These are phyloP conservation scores for Oligia strigilis DNA, from an alignment of 2,888 invertebrate genomes.

Conservation along the genomic window DNA sequence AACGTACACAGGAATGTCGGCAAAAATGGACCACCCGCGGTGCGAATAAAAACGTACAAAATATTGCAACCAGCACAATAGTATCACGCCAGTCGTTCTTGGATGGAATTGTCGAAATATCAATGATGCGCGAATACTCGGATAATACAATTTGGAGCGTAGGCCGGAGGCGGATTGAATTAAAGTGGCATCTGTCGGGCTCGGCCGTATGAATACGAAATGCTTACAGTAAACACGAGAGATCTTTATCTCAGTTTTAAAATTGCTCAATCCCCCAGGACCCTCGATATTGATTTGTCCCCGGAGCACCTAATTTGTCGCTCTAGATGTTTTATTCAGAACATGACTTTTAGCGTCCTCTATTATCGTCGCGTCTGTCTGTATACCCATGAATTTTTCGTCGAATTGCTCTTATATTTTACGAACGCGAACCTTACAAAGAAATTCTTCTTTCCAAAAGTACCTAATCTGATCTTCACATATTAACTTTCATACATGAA, in stretches of 20 bases:
- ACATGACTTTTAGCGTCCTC: constrained; percentile 78
- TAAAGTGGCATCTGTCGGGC: constrained; percentile 90
- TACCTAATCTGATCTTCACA: constrained; percentile 57
- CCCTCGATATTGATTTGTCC: constrained; percentile 87
- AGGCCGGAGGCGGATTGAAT: constrained; percentile 89
- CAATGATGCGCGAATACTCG: constrained; percentile 90
- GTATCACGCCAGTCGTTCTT: constrained; percentile 76
- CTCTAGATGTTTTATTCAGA: constrained; percentile 85
- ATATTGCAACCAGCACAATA: constrained; percentile 70
- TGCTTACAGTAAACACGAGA: constrained; percentile 85
- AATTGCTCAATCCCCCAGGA: constrained; percentile 88
- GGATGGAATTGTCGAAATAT: constrained; percentile 88
- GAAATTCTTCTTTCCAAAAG: constrained; percentile 42
- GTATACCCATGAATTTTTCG: constrained; percentile 42
- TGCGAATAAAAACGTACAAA: constrained; percentile 64
- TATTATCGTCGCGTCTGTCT: constrained; percentile 63
- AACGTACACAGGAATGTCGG: constrained; percentile 60
- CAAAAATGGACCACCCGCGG: constrained; percentile 68
- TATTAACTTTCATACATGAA: constrained; percentile 60
- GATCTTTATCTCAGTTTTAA: constrained; percentile 91
- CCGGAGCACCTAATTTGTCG: constrained; percentile 85
- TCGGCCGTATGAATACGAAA: constrained; percentile 89
- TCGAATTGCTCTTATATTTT: constrained; percentile 51
- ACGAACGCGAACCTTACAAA: constrained; percentile 44
- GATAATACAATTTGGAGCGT: constrained; percentile 89